A percentile compares a stretch with the other conserved stretches of the same genome.
phyloP scores from a whole-genome alignment of 2,888 invertebrate species.

The Lasioglossum calceatum region DNA sequence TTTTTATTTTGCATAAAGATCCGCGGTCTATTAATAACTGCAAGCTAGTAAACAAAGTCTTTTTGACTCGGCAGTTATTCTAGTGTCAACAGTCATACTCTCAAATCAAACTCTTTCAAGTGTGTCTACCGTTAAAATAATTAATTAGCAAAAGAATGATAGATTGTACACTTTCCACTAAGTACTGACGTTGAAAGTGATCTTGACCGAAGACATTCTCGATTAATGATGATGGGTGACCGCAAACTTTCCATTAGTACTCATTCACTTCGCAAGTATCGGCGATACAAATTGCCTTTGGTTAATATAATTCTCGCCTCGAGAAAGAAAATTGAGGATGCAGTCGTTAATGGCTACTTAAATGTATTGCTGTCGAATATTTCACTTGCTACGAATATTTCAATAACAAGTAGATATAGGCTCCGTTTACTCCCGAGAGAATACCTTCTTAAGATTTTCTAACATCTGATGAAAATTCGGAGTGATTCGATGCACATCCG shows the following conservation, averaged over 20 bases:
- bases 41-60: not conserved
- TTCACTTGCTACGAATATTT: not conserved
- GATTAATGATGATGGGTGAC: constrained; percentile 2
- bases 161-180: not conserved
- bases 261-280: not conserved
- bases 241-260: not conserved
- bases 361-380: not conserved
- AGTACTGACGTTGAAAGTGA: not conserved
- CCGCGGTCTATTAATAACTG: no score
- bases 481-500: not conserved
- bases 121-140: not conserved
- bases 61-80: not conserved
- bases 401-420: not conserved
- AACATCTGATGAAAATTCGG: not conserved
- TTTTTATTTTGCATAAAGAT: no score
- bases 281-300: not conserved
- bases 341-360: not conserved
- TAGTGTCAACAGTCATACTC: not conserved
- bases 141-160: not conserved
- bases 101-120: not conserved
- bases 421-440: not conserved
- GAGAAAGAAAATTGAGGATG: not conserved
- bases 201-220: not conserved
- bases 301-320: not conserved
- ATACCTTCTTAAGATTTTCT: not conserved